Evolutionary conservation across 1,140 invertebrate genomes (phyloP).

Genomic region (Leptinotarsa lineolata): DNA sequence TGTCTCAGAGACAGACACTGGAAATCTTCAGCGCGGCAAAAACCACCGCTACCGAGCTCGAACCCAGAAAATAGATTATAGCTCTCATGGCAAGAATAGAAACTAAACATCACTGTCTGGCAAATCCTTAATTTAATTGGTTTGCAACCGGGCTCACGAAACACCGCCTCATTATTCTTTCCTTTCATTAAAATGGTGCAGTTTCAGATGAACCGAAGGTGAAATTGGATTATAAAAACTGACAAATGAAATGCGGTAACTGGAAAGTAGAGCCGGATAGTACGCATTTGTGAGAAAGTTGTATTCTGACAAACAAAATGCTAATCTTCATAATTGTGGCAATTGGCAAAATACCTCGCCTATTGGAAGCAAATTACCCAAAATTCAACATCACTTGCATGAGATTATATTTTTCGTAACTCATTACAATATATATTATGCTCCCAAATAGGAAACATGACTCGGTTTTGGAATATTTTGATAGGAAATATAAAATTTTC

Average conservation of each 20-base stretch:
- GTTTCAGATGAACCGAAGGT: not conserved
- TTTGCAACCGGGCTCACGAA: not conserved
- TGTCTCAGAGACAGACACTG: not conserved
- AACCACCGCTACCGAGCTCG: not conserved
- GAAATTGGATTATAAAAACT: slow-evolving; percentile 1
- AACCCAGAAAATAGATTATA: not conserved
- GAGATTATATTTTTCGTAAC: too few relatives aligned
- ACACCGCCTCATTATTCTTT: not conserved
- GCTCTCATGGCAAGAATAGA: not conserved
- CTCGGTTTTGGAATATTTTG: too few relatives aligned
- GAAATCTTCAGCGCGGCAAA: not conserved
- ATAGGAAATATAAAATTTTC: too few relatives aligned
- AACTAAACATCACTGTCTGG: not conserved
- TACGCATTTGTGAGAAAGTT: too few relatives aligned
- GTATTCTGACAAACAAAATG: too few relatives aligned
- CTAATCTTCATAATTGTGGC: too few relatives aligned
- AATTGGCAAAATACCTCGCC: too few relatives aligned
- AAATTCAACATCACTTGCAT: too few relatives aligned
- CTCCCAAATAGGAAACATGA: too few relatives aligned
- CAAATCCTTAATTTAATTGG: slow-evolving; percentile 1
- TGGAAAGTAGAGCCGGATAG: not conserved
- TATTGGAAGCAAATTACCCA: too few relatives aligned
- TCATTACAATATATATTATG: too few relatives aligned
- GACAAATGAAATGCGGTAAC: not conserved
- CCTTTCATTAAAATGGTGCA: not conserved